These are phyloP conservation scores for Eptesicus fuscus DNA, from an alignment of 2,113 vertebrate genomes.

Conservation along the genomic window DNA sequence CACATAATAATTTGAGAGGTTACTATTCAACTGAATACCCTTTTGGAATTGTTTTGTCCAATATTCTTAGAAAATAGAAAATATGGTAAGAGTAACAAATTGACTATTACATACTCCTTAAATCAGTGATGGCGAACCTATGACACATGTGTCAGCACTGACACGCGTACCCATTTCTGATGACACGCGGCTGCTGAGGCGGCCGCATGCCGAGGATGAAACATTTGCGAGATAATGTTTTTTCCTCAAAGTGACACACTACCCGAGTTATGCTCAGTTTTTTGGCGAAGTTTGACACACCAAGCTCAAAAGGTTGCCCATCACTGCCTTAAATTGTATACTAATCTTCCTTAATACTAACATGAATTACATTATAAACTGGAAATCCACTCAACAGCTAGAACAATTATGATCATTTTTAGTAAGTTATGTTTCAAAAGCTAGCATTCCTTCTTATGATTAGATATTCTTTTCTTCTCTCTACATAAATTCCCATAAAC, in stretches of 20 bases:
- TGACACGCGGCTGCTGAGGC: too few relatives aligned
- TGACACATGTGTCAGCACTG: too few relatives aligned
- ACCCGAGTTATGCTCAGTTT: too few relatives aligned
- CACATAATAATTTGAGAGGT: not conserved
- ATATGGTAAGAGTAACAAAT: not conserved
- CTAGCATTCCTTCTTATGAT: not conserved
- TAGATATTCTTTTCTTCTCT: not conserved
- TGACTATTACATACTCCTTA: not conserved
- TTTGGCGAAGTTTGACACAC: too few relatives aligned
- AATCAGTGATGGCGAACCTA: too few relatives aligned
- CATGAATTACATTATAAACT: not conserved
- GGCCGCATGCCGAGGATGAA: too few relatives aligned
- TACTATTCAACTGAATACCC: not conserved
- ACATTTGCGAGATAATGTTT: too few relatives aligned
- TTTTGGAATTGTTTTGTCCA: not conserved
- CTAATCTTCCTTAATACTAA: not conserved
- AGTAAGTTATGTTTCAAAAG: not conserved
- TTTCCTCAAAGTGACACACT: too few relatives aligned
- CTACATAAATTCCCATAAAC: not conserved
- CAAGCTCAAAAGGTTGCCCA: too few relatives aligned
- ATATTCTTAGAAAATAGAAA: not conserved
- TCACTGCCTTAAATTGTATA: not conserved
- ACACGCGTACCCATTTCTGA: too few relatives aligned
- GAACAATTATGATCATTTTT: not conserved
- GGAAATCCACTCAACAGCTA: not conserved